Conservation (phyloP, 2,113 vertebrate genomes). For the Catharus minimus region DNA sequence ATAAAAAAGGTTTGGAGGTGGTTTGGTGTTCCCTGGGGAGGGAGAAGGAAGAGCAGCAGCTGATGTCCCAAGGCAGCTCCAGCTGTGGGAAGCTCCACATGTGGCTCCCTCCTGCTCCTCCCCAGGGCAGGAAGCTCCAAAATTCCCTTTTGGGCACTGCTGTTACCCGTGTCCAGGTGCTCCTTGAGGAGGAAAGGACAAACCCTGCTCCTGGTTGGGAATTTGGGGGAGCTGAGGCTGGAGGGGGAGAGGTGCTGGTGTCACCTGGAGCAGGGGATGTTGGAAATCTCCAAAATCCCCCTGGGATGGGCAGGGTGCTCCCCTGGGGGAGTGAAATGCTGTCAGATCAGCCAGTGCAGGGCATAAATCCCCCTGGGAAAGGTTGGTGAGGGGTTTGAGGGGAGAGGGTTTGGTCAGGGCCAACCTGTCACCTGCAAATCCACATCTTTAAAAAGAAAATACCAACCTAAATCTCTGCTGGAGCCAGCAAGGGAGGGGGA, state of each 20-base stretch:
- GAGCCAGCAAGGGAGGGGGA: neutral
- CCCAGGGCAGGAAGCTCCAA: neutral
- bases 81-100: neutral
- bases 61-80: neutral
- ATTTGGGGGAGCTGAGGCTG: neutral
- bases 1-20: neutral
- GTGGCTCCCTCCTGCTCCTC: constrained; percentile 19
- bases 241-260: neutral
- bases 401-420: neutral
- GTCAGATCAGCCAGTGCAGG: neutral
- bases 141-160: neutral
- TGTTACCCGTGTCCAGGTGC: neutral
- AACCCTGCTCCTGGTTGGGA: rapidly evolving
- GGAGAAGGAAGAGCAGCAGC: neutral
- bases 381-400: rapidly evolving
- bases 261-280: neutral
- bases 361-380: neutral
- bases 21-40: neutral
- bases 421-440: neutral
- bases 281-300: neutral
- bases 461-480: neutral
- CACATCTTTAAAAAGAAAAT: neutral
- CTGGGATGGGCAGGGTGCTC: neutral
- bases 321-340: neutral
- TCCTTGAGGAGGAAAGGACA: neutral